A percentile compares a stretch with the other conserved stretches of the same genome.
Evolutionary conservation across 2,113 vertebrate species (phyloP).

Genomic region (Austrofundulus limnaeus): DNA sequence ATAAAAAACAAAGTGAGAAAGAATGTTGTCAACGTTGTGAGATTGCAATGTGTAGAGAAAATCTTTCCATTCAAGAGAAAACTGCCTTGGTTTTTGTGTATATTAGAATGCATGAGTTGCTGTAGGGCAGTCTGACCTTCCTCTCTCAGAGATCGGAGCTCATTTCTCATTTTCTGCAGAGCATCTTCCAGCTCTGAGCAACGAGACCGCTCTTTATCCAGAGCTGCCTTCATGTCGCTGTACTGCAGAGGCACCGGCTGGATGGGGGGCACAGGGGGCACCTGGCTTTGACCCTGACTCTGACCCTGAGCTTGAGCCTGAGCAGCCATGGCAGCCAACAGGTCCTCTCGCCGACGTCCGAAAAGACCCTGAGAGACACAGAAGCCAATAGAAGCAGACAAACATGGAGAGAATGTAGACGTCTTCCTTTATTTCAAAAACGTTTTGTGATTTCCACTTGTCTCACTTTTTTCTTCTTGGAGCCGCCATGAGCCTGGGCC

Average conservation of each 20-base stretch:
- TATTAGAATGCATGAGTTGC: not conserved
- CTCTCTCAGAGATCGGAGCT: constrained; percentile 91
- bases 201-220: constrained; percentile 96
- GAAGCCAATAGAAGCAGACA: not conserved
- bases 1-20: too few relatives aligned
- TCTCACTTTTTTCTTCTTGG: constrained; percentile 97
- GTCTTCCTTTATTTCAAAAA: not conserved
- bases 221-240: constrained; percentile 94
- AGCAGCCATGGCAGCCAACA: constrained; percentile 84
- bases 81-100: not conserved
- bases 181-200: constrained; percentile 95
- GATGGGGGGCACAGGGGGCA: constrained; percentile 78
- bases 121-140: constrained; percentile 81
- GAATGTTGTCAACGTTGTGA: too few relatives aligned
- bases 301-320: constrained; percentile 82
- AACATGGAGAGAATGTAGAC: not conserved
- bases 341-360: constrained; percentile 95
- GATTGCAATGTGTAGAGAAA: too few relatives aligned
- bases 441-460: not conserved
- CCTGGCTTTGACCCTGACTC: constrained; percentile 72
- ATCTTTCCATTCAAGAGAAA: not conserved
- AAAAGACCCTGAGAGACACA: constrained; percentile 90
- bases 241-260: constrained; percentile 92
- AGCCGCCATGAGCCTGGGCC: constrained; percentile 94
- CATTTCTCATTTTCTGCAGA: constrained; percentile 95